These are phyloP conservation scores for Hephaestus fuliginosus DNA, from an alignment of 2,797 vertebrate genomes.

Conservation along the genomic window DNA sequence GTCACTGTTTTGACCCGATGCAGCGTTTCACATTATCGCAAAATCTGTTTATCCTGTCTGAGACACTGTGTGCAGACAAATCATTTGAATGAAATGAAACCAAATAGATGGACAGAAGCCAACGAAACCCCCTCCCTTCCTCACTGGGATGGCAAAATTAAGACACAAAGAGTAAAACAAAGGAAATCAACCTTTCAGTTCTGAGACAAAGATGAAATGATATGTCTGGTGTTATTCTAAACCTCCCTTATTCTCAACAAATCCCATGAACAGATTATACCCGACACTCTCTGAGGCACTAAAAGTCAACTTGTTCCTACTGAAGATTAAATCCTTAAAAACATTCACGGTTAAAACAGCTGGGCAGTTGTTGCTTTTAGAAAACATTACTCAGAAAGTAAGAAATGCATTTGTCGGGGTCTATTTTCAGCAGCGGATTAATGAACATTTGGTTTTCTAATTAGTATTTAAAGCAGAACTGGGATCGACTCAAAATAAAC, in stretches of 20 bases:
- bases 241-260: neutral
- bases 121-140: neutral
- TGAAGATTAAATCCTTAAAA: neutral
- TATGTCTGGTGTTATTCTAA: neutral
- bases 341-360: neutral
- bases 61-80: constrained; percentile 2
- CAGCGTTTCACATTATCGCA: constrained; percentile 1
- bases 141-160: neutral
- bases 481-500: neutral
- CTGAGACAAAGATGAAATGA: neutral
- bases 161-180: neutral
- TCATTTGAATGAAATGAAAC: neutral
- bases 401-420: neutral
- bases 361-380: neutral
- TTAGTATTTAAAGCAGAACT: neutral
- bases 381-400: neutral
- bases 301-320: neutral
- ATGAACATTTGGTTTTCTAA: neutral
- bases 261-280: neutral
- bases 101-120: neutral
- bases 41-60: constrained; percentile 4
- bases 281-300: neutral
- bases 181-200: neutral
- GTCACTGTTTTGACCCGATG: constrained; percentile 15
- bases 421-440: neutral